These are phyloP conservation scores for Patella depressa DNA, from an alignment of 2,888 invertebrate genomes.

Conservation along the genomic window DNA sequence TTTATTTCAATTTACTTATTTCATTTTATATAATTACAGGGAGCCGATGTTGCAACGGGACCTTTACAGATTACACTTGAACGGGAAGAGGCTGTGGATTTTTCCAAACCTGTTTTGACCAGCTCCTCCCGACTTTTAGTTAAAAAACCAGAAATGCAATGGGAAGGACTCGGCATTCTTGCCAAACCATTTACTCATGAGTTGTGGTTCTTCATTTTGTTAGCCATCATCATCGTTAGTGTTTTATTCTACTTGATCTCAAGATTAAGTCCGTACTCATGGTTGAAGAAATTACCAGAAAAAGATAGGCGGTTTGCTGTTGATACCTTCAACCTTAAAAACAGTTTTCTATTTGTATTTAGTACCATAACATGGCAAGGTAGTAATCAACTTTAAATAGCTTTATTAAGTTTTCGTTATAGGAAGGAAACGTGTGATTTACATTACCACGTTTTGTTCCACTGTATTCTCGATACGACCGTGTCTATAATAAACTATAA, in stretches of 20 bases:
- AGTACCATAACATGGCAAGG: conserved; percentile 47
- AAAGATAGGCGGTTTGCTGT: conserved; percentile 35
- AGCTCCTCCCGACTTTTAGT: conserved; percentile 37
- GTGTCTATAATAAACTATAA: too few species aligned
- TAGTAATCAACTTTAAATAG: conserved; percentile 10
- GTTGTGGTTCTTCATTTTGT: conserved; percentile 39
- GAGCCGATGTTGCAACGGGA: conserved; percentile 38
- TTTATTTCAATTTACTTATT: conserved; percentile 1
- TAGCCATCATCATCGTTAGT: conserved; percentile 37
- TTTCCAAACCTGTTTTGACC: conserved; percentile 36
- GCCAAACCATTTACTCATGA: conserved; percentile 38
- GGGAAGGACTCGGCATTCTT: conserved; percentile 37
- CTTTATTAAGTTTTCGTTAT: too few species aligned
- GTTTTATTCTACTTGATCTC: conserved; percentile 41
- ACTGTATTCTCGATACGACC: too few species aligned
- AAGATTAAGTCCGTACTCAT: conserved; percentile 42
- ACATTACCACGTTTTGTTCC: too few species aligned
- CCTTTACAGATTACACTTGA: conserved; percentile 32
- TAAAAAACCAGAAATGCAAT: conserved; percentile 33
- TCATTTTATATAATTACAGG: conserved; percentile 25
- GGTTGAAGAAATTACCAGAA: conserved; percentile 40
- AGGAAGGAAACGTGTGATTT: too few species aligned
- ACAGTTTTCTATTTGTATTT: conserved; percentile 42
- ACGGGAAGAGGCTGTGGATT: conserved; percentile 37
- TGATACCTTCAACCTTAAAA: conserved; percentile 42